phyloP scores from a whole-genome alignment of 1,140 invertebrate species.

The Pomacea maculata region DNA sequence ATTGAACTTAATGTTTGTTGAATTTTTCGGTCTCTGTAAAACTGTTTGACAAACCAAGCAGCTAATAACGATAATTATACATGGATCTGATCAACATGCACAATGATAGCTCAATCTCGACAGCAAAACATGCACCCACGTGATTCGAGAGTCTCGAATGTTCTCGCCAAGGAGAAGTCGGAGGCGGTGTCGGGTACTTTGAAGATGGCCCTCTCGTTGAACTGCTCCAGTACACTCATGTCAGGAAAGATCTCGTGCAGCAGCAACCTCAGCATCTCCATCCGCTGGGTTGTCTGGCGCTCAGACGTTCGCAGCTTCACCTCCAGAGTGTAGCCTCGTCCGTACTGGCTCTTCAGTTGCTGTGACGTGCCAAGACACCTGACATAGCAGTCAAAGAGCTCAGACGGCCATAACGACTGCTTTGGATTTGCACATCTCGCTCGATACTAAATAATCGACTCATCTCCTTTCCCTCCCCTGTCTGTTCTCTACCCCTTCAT shows the following conservation, averaged over 20 bases:
- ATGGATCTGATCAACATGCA: too few relatives aligned
- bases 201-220: constrained; percentile 6
- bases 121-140: neutral
- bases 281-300: neutral
- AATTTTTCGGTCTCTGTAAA: too few relatives aligned
- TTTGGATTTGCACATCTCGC: too few relatives aligned
- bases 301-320: neutral
- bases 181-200: neutral
- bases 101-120: too few relatives aligned
- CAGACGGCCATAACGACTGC: too few relatives aligned
- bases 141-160: constrained; percentile 12
- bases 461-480: too few relatives aligned
- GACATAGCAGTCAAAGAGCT: neutral
- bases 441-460: too few relatives aligned
- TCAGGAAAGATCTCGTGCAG: constrained; percentile 17
- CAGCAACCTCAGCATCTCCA: constrained; percentile 13
- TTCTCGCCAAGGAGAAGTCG: constrained; percentile 4
- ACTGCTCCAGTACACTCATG: constrained; percentile 7
- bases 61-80: too few relatives aligned
- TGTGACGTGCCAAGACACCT: constrained; percentile 12
- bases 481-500: too few relatives aligned
- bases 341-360: constrained; percentile 8
- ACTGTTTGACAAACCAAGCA: too few relatives aligned
- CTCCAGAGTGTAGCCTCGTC: constrained; percentile 13
- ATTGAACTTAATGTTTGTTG: too few relatives aligned